Evolutionary conservation across 2,797 vertebrate species (phyloP).

Genomic region (Sebastes flavidus): DNA sequence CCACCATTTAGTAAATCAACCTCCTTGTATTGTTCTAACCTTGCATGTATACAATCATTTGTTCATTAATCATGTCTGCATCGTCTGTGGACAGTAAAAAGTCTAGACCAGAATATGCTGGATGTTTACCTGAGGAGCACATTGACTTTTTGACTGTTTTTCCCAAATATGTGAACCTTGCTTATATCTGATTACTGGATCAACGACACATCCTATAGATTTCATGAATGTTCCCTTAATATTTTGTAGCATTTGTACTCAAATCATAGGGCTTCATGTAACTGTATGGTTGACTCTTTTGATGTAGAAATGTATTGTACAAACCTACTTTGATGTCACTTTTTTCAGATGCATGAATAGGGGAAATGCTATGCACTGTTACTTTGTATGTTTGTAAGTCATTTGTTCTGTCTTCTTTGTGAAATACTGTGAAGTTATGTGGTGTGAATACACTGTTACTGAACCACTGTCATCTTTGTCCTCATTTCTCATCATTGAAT

Average conservation of each 20-base stretch:
- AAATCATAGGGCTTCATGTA: slow-evolving; percentile 20
- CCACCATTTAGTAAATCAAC: background rate
- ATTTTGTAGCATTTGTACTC: slow-evolving; percentile 53
- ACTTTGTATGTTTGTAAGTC: slow-evolving; percentile 21
- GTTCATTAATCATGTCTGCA: background rate
- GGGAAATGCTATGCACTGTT: slow-evolving; percentile 40
- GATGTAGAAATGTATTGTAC: slow-evolving; percentile 36
- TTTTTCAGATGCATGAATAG: slow-evolving; percentile 43
- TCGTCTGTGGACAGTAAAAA: slow-evolving; percentile 3
- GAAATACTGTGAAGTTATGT: slow-evolving; percentile 53
- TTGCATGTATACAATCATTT: slow-evolving; percentile 38
- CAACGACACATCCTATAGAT: slow-evolving; percentile 6
- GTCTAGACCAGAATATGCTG: background rate
- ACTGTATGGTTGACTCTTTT: slow-evolving; percentile 15
- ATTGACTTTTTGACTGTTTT: slow-evolving; percentile 50
- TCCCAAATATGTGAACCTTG: slow-evolving; percentile 52
- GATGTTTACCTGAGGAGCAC: slow-evolving; percentile 27
- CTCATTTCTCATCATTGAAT: slow-evolving; percentile 32
- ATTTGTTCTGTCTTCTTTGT: slow-evolving; percentile 27
- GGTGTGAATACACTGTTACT: slow-evolving; percentile 39
- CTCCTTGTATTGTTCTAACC: slow-evolving; percentile 1
- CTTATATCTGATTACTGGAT: background rate
- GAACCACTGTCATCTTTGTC: slow-evolving; percentile 30
- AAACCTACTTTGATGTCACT: slow-evolving; percentile 11
- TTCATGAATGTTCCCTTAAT: slow-evolving; percentile 47